Conservation (phyloP, 2,113 vertebrate species). For the Clarias magur region DNA sequence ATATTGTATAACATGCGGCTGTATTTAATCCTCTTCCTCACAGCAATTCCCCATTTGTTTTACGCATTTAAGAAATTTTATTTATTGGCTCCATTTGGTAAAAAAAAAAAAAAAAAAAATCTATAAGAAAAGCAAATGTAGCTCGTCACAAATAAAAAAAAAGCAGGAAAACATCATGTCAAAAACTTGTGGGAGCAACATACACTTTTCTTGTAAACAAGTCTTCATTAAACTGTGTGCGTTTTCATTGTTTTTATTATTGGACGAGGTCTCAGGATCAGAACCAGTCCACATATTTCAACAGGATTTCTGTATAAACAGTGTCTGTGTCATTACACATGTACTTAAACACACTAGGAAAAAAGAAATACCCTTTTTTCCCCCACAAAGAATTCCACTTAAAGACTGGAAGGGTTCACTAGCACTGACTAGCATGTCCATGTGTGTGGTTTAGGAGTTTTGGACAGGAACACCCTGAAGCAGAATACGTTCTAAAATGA, state of each 20-base stretch:
- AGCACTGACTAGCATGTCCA: not conserved
- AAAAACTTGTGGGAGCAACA: not conserved
- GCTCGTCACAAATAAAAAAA: too few species aligned
- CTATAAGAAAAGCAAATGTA: too few species aligned
- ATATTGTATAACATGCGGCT: not conserved
- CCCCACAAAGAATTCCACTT: conserved; percentile 7
- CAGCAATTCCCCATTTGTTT: not conserved
- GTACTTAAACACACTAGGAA: not conserved
- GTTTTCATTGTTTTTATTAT: not conserved
- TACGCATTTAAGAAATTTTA: not conserved
- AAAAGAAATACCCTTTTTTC: too few species aligned
- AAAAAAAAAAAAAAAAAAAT: too few species aligned
- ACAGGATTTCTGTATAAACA: not conserved
- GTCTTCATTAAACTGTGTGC: not conserved
- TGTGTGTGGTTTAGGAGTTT: conserved; percentile 6
- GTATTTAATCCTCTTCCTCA: not conserved
- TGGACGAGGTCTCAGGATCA: not conserved
- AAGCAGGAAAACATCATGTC: too few species aligned
- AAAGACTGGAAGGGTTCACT: not conserved
- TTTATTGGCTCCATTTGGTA: not conserved
- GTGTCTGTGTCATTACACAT: not conserved
- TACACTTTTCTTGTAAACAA: not conserved
- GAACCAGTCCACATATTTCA: not conserved
- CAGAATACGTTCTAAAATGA: not conserved
- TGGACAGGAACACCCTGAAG: not conserved